These are phyloP conservation scores for Acleris holmiana DNA, from an alignment of 2,888 invertebrate genomes.

Conservation along the genomic window DNA sequence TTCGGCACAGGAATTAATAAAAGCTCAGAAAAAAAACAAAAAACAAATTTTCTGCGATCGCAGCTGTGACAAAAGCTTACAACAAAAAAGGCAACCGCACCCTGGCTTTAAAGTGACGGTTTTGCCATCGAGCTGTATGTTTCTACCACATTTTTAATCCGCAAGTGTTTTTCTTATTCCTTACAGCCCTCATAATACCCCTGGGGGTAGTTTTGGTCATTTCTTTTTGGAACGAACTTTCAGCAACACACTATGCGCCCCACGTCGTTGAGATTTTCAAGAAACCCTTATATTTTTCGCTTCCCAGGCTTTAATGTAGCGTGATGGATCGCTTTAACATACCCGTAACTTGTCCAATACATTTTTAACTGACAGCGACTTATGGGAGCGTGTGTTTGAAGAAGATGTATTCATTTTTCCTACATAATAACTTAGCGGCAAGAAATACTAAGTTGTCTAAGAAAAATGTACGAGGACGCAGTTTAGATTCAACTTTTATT, in stretches of 20 bases:
- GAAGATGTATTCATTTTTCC: slow-evolving; percentile 25
- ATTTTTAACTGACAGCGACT: slow-evolving; percentile 28
- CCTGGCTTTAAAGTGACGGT: too few species aligned
- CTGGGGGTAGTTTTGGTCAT: slow-evolving; percentile 7
- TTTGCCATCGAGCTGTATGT: too few species aligned
- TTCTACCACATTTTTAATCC: too few species aligned
- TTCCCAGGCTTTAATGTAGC: slow-evolving; percentile 16
- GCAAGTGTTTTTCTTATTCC: not conserved
- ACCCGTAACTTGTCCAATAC: slow-evolving; percentile 26
- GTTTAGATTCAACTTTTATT: too few species aligned
- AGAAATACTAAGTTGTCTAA: not conserved
- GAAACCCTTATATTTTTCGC: slow-evolving; percentile 13
- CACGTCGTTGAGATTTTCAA: slow-evolving; percentile 11
- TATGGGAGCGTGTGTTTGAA: slow-evolving; percentile 5
- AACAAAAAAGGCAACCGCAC: too few species aligned
- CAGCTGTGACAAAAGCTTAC: too few species aligned
- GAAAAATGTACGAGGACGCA: not conserved
- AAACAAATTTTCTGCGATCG: too few species aligned
- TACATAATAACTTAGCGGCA: not conserved
- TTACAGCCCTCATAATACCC: not conserved
- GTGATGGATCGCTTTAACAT: slow-evolving; percentile 30
- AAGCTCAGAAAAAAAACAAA: too few species aligned
- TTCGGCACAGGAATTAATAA: too few species aligned
- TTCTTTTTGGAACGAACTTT: slow-evolving; percentile 14
- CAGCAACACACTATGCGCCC: slow-evolving; percentile 8